Conservation (phyloP, 2,113 vertebrate species). For the Empidonax traillii region DNA sequence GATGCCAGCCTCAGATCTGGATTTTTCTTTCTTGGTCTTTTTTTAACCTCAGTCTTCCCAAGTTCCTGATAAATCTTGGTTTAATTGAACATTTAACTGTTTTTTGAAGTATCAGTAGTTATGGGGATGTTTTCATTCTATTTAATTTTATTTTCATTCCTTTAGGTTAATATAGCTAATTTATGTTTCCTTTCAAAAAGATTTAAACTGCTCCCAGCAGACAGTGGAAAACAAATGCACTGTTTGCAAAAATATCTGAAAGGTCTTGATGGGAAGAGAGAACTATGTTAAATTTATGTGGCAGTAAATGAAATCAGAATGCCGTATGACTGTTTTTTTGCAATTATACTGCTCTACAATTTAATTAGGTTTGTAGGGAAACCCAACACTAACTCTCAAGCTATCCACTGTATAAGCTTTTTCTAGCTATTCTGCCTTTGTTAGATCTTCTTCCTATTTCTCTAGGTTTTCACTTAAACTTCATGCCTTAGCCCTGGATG, state of each 20-base stretch:
- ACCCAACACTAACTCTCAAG: not conserved
- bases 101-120: not conserved
- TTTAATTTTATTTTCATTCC: not conserved
- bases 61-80: not conserved
- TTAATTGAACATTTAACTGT: not conserved
- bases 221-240: not conserved
- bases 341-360: not conserved
- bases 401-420: not conserved
- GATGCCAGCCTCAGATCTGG: conserved; percentile 44
- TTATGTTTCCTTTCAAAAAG: not conserved
- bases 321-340: not conserved
- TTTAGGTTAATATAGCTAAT: not conserved
- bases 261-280: not conserved
- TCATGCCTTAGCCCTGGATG: not conserved
- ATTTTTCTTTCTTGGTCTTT: conserved; percentile 38
- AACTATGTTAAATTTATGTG: not conserved
- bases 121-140: not conserved
- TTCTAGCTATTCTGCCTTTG: not conserved
- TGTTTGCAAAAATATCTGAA: not conserved
- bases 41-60: conserved; percentile 21
- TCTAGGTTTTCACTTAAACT: not conserved
- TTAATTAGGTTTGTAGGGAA: not conserved
- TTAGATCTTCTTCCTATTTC: not conserved
- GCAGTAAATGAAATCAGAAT: not conserved
- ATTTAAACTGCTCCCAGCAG: not conserved